Conservation (phyloP, 2,113 vertebrate genomes). For the Odobenus rosmarus region DNA sequence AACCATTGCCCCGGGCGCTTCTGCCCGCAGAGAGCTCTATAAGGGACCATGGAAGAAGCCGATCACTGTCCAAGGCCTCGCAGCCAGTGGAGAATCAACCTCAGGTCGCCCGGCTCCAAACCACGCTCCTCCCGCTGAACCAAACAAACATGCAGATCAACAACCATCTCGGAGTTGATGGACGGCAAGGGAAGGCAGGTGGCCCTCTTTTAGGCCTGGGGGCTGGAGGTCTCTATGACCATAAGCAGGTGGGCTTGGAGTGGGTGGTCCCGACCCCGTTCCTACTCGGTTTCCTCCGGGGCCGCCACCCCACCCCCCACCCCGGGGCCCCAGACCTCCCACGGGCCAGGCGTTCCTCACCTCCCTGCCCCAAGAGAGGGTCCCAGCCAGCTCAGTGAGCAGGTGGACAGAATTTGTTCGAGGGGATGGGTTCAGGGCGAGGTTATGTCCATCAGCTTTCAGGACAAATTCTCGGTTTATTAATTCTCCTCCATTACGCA, state of each 20-base stretch:
- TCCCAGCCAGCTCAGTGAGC: background rate
- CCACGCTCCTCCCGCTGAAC: background rate
- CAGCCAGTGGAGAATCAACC: background rate
- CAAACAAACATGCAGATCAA: background rate
- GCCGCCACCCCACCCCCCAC: background rate
- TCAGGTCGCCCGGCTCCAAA: background rate
- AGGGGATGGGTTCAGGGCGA: constrained; percentile 39
- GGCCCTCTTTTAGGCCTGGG: background rate
- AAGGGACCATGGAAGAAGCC: background rate
- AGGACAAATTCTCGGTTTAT: constrained; percentile 57
- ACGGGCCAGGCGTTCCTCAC: fast-evolving
- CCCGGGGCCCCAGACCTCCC: background rate
- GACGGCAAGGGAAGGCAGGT: fast-evolving
- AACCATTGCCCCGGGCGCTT: background rate
- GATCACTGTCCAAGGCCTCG: background rate
- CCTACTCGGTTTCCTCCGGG: background rate
- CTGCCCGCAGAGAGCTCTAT: background rate
- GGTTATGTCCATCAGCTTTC: constrained; percentile 60
- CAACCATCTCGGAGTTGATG: fast-evolving
- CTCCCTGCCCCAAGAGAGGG: background rate
- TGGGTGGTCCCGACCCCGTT: background rate
- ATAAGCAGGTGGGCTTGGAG: background rate
- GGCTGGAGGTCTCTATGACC: background rate
- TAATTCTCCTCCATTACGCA: constrained; percentile 53
- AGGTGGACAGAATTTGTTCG: constrained; percentile 36